A percentile compares a stretch with the other conserved stretches of the same genome.
phyloP scores from a whole-genome alignment of 2,113 vertebrate species.

The Heterotilapia buettikoferi region DNA sequence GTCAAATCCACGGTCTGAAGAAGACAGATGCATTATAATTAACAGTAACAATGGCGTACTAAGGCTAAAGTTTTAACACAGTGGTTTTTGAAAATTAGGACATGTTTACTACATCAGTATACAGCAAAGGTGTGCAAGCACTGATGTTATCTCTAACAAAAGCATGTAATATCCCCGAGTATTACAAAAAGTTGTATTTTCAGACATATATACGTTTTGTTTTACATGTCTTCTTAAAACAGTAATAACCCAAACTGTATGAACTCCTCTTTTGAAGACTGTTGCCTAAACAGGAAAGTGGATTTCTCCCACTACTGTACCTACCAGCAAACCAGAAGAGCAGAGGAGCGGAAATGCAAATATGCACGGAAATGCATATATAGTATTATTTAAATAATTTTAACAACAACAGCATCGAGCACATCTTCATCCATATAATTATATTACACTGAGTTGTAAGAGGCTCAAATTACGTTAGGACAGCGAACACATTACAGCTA shows the following conservation, averaged over 20 bases:
- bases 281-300: not conserved
- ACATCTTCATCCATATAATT: not conserved
- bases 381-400: not conserved
- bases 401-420: not conserved
- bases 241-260: not conserved
- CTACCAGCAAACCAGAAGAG: not conserved
- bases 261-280: not conserved
- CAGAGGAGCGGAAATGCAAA: not conserved
- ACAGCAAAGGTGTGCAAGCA: not conserved
- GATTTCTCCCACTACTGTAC: not conserved
- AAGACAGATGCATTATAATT: not conserved
- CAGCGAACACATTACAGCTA: not conserved
- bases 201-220: not conserved
- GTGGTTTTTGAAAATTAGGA: not conserved
- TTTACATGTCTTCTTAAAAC: not conserved
- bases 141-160: not conserved
- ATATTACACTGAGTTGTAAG: not conserved
- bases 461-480: not conserved
- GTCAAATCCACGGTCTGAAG: constrained; percentile 89
- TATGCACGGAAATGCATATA: not conserved
- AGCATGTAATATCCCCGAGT: not conserved
- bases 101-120: not conserved
- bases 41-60: not conserved
- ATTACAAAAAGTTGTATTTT: not conserved
- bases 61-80: not conserved